Base-by-base conservation (phyloP, 1,140 invertebrate species). In the Lerema accius region DNA sequence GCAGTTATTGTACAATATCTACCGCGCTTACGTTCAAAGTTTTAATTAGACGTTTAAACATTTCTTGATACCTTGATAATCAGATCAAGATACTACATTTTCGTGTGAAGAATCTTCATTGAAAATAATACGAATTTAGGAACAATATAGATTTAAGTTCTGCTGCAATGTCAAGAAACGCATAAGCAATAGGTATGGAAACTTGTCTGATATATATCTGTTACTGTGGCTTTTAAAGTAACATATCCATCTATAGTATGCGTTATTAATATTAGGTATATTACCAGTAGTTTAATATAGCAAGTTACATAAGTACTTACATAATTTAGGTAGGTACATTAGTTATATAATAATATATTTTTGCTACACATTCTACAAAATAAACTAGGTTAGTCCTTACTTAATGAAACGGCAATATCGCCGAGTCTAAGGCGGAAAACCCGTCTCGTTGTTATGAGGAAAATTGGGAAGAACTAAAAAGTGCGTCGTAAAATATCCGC, bases 381-480 rank as follows among this genome's bases (percentile, higher is more conserved):
- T 16, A 50, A 51, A 51, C 9, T 55, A 42, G 10, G 19, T 48
- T 10, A 48, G 45, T 23, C 45, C 19, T 26, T 46, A 46, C 14
- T 37, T 23, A 40, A 40, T 53, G 37, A 53, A 37, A 40, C 5
- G 40, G 0, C 19, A 11, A 10, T 42, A 56, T 42, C 1, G 6
- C n/a, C 23, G 19, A 28, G 10, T n/a, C 39, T 11, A 32, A 45
- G 17, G 11, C 26, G 63, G 59, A 75, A 71, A 74, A 51, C 65
- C 67, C 55, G 17, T 65, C 53, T 64, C 70, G 49, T 66, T 66
- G 49, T 68, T 73, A 71, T 69, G 53, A 66, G 55, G 55, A 62
- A 65, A 71, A 76, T 73, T 69, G 74, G 74, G 69, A 69, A 67
- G 67, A 71, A 71, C 64, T 71, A 71, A 77, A 77, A 73, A 74